Evolutionary conservation across 2,888 invertebrate genomes (phyloP).

Genomic region (Troilus luridus): DNA sequence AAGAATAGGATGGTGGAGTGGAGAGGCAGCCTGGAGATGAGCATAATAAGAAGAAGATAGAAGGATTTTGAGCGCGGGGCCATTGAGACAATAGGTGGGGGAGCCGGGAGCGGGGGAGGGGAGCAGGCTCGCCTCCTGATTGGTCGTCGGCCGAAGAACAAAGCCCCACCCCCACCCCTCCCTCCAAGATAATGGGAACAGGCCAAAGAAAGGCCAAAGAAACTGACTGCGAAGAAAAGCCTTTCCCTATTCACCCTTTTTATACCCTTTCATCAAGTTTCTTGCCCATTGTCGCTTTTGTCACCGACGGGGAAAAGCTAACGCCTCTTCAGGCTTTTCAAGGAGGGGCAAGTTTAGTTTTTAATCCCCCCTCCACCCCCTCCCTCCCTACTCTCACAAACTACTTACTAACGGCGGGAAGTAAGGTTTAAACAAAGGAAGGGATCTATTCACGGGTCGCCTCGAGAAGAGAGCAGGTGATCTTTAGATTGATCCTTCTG

Average conservation of each 20-base stretch:
- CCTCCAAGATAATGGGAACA: conserved; percentile 33
- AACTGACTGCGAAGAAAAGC: conserved; percentile 54
- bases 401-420: conserved; percentile 41
- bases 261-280: conserved; percentile 58
- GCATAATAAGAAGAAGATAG: conserved; percentile 52
- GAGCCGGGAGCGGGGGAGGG: conserved; percentile 41
- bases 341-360: conserved; percentile 54
- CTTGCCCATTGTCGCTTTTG: conserved; percentile 50
- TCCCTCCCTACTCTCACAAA: background rate
- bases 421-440: conserved; percentile 48
- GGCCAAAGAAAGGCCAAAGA: conserved; percentile 56
- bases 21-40: conserved; percentile 34
- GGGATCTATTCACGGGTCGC: background rate
- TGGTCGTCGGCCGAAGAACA: conserved; percentile 51
- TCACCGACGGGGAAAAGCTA: conserved; percentile 50
- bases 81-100: conserved; percentile 54
- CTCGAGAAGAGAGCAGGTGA: conserved; percentile 48
- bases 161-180: conserved; percentile 49
- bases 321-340: conserved; percentile 44
- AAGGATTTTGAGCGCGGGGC: conserved; percentile 47
- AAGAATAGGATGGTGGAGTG: conserved; percentile 35
- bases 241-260: conserved; percentile 56
- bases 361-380: conserved; percentile 9
- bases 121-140: conserved; percentile 43
- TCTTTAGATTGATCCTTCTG: conserved; percentile 54